These are phyloP conservation scores for Arctocebus calabarensis DNA, from an alignment of 2,797 vertebrate species.

Conservation along the genomic window DNA sequence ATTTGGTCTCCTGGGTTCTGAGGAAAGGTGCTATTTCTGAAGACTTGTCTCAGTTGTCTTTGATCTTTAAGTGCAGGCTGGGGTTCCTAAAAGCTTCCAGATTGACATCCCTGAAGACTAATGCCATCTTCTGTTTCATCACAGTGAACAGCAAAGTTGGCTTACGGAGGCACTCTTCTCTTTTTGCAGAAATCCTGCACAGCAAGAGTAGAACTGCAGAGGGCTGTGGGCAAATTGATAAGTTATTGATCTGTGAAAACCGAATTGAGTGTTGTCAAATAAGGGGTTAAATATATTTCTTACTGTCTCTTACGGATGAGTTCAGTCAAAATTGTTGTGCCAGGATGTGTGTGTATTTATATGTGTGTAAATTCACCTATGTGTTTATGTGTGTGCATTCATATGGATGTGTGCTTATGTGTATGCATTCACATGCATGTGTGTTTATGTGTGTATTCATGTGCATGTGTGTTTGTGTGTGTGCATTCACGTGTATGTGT, in stretches of 20 bases:
- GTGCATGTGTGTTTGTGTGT: too few species aligned
- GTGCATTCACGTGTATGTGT: too few species aligned
- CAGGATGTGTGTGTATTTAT: background rate
- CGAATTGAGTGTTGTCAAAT: background rate
- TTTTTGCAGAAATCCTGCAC: slow-evolving; percentile 6
- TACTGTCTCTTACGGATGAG: background rate
- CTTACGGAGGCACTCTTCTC: background rate
- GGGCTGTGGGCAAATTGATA: background rate
- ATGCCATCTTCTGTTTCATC: slow-evolving; percentile 61
- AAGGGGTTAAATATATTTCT: background rate
- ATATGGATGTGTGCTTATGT: background rate
- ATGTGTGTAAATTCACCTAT: too few species aligned
- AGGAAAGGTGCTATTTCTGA: slow-evolving; percentile 5
- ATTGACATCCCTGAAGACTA: slow-evolving; percentile 37
- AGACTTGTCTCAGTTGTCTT: slow-evolving; percentile 35
- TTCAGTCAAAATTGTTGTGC: background rate
- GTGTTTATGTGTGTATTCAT: too few species aligned
- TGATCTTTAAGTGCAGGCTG: slow-evolving; percentile 59
- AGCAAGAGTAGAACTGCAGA: background rate
- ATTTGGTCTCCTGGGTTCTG: slow-evolving; percentile 10
- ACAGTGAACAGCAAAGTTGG: background rate
- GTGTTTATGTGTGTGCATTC: background rate
- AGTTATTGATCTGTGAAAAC: background rate
- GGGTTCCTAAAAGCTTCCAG: slow-evolving; percentile 62
- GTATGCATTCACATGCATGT: too few species aligned